Conservation (phyloP, 2,797 vertebrate genomes). For the Enteromius viviparus region DNA sequence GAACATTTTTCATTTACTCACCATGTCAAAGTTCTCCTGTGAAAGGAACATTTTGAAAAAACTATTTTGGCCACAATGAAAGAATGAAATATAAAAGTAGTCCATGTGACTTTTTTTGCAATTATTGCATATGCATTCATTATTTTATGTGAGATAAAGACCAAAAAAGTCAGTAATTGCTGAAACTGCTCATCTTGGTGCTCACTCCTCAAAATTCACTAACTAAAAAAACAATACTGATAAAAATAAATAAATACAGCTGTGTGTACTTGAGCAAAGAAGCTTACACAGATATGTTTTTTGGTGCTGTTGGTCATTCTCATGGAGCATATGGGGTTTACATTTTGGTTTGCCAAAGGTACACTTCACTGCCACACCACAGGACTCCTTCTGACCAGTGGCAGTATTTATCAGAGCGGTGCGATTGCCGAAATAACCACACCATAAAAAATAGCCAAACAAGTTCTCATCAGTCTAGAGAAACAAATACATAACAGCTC, state of each 20-base stretch:
- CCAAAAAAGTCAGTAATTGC: not conserved
- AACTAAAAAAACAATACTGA: not conserved
- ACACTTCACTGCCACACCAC: slow-evolving; percentile 28
- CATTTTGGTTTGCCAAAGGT: slow-evolving; percentile 30
- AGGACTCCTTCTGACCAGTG: slow-evolving; percentile 41
- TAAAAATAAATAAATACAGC: not conserved
- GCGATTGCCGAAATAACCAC: slow-evolving; percentile 27
- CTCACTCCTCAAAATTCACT: not conserved
- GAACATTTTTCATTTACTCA: not conserved
- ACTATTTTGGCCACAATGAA: not conserved
- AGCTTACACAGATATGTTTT: not conserved
- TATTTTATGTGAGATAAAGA: not conserved
- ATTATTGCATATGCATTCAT: not conserved
- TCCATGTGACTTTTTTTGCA: not conserved
- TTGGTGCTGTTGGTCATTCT: not conserved
- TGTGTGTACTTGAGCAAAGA: not conserved
- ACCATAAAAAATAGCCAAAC: slow-evolving; percentile 11
- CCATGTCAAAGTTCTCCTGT: not conserved
- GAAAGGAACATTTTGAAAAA: not conserved
- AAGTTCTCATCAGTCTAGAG: slow-evolving; percentile 11
- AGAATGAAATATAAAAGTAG: not conserved
- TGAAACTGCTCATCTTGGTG: not conserved
- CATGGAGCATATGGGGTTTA: slow-evolving; percentile 9
- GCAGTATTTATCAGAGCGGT: slow-evolving; percentile 49
- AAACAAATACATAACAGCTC: slow-evolving; percentile 2